phyloP scores from a whole-genome alignment of 2,888 invertebrate genomes.

The Chelonus formosanus region DNA sequence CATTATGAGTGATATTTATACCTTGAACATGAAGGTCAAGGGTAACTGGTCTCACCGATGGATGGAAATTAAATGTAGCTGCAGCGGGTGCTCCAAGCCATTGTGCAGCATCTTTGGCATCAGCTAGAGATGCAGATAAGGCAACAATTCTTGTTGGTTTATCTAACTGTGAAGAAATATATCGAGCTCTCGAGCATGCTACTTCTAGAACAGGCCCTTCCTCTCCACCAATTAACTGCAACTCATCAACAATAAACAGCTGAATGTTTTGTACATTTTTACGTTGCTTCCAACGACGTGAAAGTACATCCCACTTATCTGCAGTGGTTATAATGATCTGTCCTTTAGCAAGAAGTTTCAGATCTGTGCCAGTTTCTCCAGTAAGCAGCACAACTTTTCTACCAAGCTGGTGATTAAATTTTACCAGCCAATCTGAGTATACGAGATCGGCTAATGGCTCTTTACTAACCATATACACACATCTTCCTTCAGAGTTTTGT shows the following conservation, averaged over 20 bases:
- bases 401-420: conserved; percentile 82
- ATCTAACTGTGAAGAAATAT: conserved; percentile 95
- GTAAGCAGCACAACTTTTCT: conserved; percentile 91
- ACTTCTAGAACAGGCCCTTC: conserved; percentile 94
- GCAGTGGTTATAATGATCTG: conserved; percentile 97
- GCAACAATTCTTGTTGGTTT: conserved; percentile 91
- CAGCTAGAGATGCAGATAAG: conserved; percentile 90
- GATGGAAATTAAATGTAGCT: conserved; percentile 98
- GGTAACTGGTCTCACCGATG: conserved; percentile 94
- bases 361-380: conserved; percentile 96
- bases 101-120: conserved; percentile 93
- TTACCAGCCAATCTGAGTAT: conserved; percentile 90
- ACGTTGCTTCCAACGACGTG: conserved; percentile 97
- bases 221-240: conserved; percentile 89
- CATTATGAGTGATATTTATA: conserved; percentile 97
- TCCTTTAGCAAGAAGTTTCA: conserved; percentile 90
- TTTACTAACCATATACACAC: conserved; percentile 93
- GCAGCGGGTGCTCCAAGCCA: conserved; percentile 96
- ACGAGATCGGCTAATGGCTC: conserved; percentile 90
- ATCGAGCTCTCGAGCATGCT: conserved; percentile 86
- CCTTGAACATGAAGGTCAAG: conserved; percentile 95
- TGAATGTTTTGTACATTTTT: conserved; percentile 98
- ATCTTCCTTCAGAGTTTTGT: conserved; percentile 78
- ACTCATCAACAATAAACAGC: conserved; percentile 94
- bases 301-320: conserved; percentile 98